These are phyloP conservation scores for Vicugna pacos DNA, from an alignment of 2,113 vertebrate genomes.

Conservation along the genomic window DNA sequence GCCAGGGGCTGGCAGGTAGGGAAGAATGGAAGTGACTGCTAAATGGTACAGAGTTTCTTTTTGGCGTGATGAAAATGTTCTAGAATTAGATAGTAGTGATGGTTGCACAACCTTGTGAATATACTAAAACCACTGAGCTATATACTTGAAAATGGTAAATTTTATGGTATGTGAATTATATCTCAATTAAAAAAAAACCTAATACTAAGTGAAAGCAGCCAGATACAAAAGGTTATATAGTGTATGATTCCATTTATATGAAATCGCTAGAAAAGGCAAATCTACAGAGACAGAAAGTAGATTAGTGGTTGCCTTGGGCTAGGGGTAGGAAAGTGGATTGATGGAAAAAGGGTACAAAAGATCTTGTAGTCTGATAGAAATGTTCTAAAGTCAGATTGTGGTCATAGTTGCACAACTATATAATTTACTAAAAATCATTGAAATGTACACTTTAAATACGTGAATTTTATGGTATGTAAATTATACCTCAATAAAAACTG, in stretches of 20 bases:
- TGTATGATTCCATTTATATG: background rate
- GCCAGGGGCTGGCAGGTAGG: background rate
- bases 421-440: slow-evolving; percentile 35
- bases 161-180: background rate
- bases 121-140: slow-evolving; percentile 23
- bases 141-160: background rate
- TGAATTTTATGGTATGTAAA: slow-evolving; percentile 13
- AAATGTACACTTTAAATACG: background rate
- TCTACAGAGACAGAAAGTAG: background rate
- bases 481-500: slow-evolving; percentile 13
- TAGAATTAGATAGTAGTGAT: slow-evolving; percentile 1
- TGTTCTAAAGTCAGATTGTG: slow-evolving; percentile 21
- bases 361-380: background rate
- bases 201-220: slow-evolving; percentile 1
- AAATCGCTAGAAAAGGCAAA: slow-evolving; percentile 47
- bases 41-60: background rate
- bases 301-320: background rate
- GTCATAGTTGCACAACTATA: background rate
- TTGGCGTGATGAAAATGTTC: background rate
- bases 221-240: slow-evolving; percentile 11
- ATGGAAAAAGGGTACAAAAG: background rate
- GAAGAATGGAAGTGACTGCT: background rate
- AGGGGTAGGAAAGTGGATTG: background rate
- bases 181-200: background rate
- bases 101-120: slow-evolving; percentile 5